Evolutionary conservation across 2,888 invertebrate species (phyloP), one percentile per base, ranked within the genome.

Genomic region (Polietes domitor): DNA sequence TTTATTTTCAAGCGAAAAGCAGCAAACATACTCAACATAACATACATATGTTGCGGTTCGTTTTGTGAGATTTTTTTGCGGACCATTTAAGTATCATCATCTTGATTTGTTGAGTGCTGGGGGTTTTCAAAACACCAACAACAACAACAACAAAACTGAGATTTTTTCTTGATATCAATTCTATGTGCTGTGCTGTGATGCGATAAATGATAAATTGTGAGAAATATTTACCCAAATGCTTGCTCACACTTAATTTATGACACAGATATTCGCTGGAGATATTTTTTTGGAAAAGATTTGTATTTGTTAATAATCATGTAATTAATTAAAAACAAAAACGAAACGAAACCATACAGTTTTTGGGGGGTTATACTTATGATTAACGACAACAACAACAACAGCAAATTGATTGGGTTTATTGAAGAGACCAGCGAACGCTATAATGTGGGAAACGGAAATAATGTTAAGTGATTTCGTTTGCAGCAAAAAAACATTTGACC

Each of bases 71-170:
- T 19, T 19, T 19, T 68, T 68, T 32, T 65, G 65, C n/a, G n/a
- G 24, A 1, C 9, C 41, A 2, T 21, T 58, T 19, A 68, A 68
- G 43, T 15, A 24, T 68, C 24, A 65, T 65, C 41, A 43, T 43
- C 68, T 41, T 68, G 68, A 41, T 68, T 68, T 68, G 68, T 68
- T 24, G 43, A 68, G 43, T 68, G 65, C 32, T 65, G 32, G 24
- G 58, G 58, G 58, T 21, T 50, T 5, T 50, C 50, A 61, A 61
- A 28, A 61, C 15, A 61, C 15, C 5, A n/a, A 15, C 50, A 50
- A 17, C 2, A 50, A n/a, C n/a, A n/a, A n/a, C n/a, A n/a, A n/a
- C 21, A 55, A 50, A 19, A 3, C 3, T 43, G 10, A n/a, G 17
- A 19, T 50, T 50, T 50, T 63, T 63, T n/a, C n/a, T 68, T 21